These are phyloP conservation scores for Octonoba sinensis DNA, from an alignment of 2,888 invertebrate genomes.

Conservation along the genomic window DNA sequence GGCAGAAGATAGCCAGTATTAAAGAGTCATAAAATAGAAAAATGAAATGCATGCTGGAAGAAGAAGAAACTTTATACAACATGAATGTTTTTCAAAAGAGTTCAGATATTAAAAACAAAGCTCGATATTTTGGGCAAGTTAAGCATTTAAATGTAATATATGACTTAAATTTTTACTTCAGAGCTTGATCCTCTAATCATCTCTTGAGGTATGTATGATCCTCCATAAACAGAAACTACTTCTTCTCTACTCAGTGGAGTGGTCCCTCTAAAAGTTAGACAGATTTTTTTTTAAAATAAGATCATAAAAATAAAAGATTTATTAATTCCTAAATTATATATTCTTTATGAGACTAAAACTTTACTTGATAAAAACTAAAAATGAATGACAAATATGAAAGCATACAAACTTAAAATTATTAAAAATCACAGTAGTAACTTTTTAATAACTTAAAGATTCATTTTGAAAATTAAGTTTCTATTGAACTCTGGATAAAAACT, in stretches of 20 bases:
- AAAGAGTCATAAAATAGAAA: too few relatives aligned
- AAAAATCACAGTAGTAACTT: too few relatives aligned
- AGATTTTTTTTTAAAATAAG: slow-evolving; percentile 2
- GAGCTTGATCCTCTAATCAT: slow-evolving; percentile 71
- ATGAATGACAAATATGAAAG: not conserved
- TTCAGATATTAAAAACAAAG: not conserved
- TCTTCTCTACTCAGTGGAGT: slow-evolving; percentile 86
- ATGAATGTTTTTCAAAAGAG: too few relatives aligned
- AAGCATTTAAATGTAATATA: not conserved
- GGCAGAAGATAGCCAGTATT: too few relatives aligned
- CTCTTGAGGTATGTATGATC: slow-evolving; percentile 71
- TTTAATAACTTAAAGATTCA: too few relatives aligned
- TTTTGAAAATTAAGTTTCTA: too few relatives aligned
- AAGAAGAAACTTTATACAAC: too few relatives aligned
- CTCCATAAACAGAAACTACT: slow-evolving; percentile 84
- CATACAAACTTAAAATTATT: too few relatives aligned
- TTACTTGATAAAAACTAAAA: not conserved
- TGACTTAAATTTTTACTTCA: slow-evolving; percentile 67
- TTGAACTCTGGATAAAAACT: too few relatives aligned
- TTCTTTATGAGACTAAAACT: not conserved
- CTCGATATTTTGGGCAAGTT: not conserved
- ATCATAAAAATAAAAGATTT: not conserved
- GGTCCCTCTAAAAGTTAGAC: slow-evolving; percentile 76
- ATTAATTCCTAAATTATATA: not conserved
- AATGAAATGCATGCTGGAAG: too few relatives aligned